These are phyloP conservation scores for Craseonycteris thonglongyai DNA, from an alignment of 2,113 vertebrate genomes.

Conservation along the genomic window DNA sequence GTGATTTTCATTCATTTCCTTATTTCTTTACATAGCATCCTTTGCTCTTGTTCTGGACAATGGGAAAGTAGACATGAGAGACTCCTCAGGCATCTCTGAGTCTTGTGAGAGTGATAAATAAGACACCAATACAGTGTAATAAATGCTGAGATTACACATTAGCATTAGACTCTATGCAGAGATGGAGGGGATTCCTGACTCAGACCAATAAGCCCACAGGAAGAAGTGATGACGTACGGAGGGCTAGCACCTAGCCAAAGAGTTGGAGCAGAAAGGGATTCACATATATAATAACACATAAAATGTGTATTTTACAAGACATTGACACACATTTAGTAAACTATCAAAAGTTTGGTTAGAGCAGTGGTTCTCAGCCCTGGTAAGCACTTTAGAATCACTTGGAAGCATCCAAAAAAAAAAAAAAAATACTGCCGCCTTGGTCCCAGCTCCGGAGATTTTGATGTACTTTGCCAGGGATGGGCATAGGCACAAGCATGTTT, in stretches of 20 bases:
- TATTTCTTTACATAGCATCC: not conserved
- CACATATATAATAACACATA: not conserved
- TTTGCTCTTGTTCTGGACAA: not conserved
- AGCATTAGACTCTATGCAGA: not conserved
- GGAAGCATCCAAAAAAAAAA: not conserved
- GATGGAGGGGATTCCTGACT: not conserved
- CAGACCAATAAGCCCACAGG: not conserved
- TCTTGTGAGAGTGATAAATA: not conserved
- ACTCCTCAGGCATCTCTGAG: not conserved
- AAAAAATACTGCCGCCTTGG: not conserved
- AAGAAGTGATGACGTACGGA: not conserved
- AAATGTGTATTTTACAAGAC: not conserved
- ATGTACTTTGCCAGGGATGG: not conserved
- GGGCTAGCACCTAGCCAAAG: not conserved
- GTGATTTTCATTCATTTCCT: not conserved
- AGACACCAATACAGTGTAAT: not conserved
- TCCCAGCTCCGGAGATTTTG: not conserved
- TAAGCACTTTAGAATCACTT: not conserved
- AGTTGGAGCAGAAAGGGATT: not conserved
- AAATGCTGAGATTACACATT: not conserved
- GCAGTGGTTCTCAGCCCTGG: not conserved
- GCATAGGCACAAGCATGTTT: not conserved
- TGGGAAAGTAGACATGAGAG: not conserved
- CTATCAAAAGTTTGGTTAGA: not conserved
- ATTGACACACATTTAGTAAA: not conserved